These are phyloP conservation scores for Silurus meridionalis DNA, from an alignment of 2,113 vertebrate genomes.

Conservation along the genomic window DNA sequence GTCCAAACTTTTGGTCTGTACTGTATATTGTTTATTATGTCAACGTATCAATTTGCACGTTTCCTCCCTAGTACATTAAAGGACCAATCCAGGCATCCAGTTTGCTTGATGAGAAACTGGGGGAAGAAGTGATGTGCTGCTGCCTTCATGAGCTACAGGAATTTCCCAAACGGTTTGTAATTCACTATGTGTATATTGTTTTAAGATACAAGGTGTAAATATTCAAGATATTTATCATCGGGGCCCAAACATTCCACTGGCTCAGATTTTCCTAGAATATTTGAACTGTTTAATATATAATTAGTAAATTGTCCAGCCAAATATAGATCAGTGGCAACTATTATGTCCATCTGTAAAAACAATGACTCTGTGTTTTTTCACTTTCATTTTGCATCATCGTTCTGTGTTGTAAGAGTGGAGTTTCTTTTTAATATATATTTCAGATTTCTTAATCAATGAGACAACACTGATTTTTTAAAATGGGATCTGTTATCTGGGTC, in stretches of 20 bases:
- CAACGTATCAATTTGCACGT: background rate
- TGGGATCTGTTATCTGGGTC: background rate
- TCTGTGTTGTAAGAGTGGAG: background rate
- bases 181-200: background rate
- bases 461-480: background rate
- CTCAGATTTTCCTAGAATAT: background rate
- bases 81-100: constrained; percentile 3
- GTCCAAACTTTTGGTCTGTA: no score
- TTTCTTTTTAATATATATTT: background rate
- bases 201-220: background rate
- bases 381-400: background rate
- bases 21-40: no score
- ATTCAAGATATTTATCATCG: background rate
- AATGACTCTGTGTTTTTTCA: background rate
- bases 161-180: constrained; percentile 66
- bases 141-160: constrained; percentile 62
- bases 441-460: background rate
- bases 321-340: background rate
- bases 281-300: background rate
- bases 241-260: no score
- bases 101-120: constrained; percentile 60
- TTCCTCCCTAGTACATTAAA: constrained; percentile 56
- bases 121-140: constrained; percentile 52
- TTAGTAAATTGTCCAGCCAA: background rate
- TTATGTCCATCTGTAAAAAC: background rate